Conservation (phyloP, 1,140 invertebrate species). For the Tribolium castaneum region DNA sequence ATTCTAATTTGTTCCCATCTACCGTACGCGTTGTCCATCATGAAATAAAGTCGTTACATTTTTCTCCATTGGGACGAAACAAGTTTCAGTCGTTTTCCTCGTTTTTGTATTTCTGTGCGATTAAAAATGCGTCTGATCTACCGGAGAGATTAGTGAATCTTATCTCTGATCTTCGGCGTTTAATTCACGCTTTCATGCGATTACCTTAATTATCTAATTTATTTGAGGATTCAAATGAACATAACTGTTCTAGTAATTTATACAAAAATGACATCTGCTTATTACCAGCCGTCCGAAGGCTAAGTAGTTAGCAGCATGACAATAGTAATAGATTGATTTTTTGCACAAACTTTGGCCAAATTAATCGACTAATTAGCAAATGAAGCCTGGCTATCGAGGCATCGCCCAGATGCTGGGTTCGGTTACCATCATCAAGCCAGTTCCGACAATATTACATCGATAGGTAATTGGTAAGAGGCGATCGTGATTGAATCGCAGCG, state of each 20-base stretch:
- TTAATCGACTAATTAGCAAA: not conserved
- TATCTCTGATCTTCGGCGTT: not conserved
- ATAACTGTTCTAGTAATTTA: not conserved
- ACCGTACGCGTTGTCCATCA: no score
- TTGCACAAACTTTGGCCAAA: not conserved
- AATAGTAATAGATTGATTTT: not conserved
- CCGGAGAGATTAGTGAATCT: not conserved
- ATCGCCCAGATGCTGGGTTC: constrained; percentile 4
- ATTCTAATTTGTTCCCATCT: no score
- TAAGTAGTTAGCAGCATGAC: not conserved
- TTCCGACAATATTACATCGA: constrained; percentile 41
- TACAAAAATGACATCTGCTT: not conserved
- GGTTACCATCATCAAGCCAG: constrained; percentile 15
- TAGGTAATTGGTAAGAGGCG: constrained; percentile 57
- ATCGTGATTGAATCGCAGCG: constrained; percentile 59
- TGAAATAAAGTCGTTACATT: no score
- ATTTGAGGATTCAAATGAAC: not conserved
- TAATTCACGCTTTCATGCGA: not conserved
- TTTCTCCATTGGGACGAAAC: no score
- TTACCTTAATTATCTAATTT: not conserved
- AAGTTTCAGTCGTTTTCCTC: no score
- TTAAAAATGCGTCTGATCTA: not conserved
- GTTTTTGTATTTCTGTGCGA: not conserved
- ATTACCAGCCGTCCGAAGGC: not conserved
- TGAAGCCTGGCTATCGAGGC: not conserved